Evolutionary conservation across 2,797 vertebrate species (phyloP).

Genomic region (Arnoldichthys spilopterus): DNA sequence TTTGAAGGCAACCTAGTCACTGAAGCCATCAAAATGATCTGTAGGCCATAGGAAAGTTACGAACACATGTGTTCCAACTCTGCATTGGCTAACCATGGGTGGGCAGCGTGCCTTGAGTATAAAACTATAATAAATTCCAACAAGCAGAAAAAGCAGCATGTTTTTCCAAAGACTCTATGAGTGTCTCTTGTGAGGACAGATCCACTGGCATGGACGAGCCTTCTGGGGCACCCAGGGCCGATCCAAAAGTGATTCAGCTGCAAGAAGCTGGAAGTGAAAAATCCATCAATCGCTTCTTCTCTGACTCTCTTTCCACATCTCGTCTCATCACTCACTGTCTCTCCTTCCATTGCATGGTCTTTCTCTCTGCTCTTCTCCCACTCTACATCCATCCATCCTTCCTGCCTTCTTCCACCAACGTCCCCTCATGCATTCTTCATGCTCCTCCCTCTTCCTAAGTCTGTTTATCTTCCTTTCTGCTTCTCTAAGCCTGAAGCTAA

Average conservation of each 20-base stretch:
- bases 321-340: constrained; percentile 19
- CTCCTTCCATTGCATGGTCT: neutral
- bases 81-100: constrained; percentile 37
- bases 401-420: neutral
- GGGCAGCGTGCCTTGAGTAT: constrained; percentile 49
- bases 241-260: constrained; percentile 25
- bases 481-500: constrained; percentile 25
- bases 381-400: no score
- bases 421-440: neutral
- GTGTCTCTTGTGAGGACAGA: constrained; percentile 37
- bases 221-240: constrained; percentile 21
- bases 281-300: constrained; percentile 21
- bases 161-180: constrained; percentile 43
- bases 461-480: constrained; percentile 23
- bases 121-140: constrained; percentile 54
- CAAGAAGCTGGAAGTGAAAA: constrained; percentile 23
- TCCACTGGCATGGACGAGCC: constrained; percentile 46
- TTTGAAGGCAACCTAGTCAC: constrained; percentile 36
- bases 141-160: constrained; percentile 31
- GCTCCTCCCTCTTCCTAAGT: neutral
- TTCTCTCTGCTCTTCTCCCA: no score
- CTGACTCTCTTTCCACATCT: constrained; percentile 9
- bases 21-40: constrained; percentile 49
- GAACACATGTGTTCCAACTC: constrained; percentile 24
- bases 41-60: constrained; percentile 44